phyloP scores from a whole-genome alignment of 2,888 invertebrate species.

The Cephus pygmeus region DNA sequence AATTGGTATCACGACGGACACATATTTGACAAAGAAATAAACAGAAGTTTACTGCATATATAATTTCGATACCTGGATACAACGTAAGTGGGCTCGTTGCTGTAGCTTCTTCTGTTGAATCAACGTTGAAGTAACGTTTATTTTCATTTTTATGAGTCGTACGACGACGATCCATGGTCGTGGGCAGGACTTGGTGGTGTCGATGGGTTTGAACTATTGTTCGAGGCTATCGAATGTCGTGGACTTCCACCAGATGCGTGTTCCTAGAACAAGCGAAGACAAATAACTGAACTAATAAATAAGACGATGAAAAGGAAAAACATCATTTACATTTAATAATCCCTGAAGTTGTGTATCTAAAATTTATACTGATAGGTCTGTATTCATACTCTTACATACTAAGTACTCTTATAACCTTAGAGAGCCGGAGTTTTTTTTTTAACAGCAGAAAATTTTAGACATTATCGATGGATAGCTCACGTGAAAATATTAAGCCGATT shows the following conservation, averaged over 20 bases:
- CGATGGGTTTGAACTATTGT: constrained; percentile 80
- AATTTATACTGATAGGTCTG: neutral
- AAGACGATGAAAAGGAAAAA: neutral
- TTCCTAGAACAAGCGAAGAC: constrained; percentile 51
- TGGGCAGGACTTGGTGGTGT: constrained; percentile 78
- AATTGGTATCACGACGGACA: neutral
- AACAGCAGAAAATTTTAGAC: no score
- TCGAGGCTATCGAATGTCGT: constrained; percentile 78
- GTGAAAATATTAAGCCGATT: no score
- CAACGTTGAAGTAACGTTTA: neutral
- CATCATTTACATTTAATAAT: neutral
- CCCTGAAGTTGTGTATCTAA: neutral
- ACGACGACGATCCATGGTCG: constrained; percentile 75
- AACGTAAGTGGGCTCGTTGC: constrained; percentile 5
- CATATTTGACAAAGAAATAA: neutral
- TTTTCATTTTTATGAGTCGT: constrained; percentile 70
- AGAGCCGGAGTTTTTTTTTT: no score
- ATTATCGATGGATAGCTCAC: constrained; percentile 1
- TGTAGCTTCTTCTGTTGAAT: constrained; percentile 8
- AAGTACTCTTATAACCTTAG: neutral
- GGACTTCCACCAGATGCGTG: constrained; percentile 71
- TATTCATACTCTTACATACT: neutral
- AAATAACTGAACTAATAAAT: constrained; percentile 4
- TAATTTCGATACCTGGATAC: constrained; percentile 13
- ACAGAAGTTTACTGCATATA: constrained; percentile 10